These are phyloP conservation scores for Bucco capensis DNA, from an alignment of 2,113 vertebrate species.

Conservation along the genomic window DNA sequence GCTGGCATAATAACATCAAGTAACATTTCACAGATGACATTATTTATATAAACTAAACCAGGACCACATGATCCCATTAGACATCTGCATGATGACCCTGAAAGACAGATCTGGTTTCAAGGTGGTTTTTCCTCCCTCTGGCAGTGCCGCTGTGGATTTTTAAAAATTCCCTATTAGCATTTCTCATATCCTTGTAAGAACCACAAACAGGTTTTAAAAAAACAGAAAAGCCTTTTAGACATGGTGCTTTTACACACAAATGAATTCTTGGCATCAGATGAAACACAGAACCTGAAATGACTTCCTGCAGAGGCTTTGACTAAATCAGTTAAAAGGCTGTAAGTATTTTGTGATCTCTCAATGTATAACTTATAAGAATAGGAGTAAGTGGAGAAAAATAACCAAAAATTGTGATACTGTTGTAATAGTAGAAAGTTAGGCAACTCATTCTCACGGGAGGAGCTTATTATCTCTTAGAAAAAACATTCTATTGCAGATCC, in stretches of 20 bases:
- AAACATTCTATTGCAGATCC: background rate
- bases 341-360: background rate
- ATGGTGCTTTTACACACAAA: background rate
- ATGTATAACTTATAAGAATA: background rate
- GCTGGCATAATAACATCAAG: constrained; percentile 8
- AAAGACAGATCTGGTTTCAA: background rate
- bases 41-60: background rate
- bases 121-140: background rate
- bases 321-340: background rate
- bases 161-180: background rate
- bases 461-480: background rate
- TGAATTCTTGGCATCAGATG: background rate
- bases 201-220: background rate
- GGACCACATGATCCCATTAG: background rate
- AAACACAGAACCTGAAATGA: background rate
- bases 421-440: background rate
- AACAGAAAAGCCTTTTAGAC: background rate
- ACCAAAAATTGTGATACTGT: background rate
- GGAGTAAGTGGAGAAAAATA: background rate
- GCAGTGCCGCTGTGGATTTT: background rate
- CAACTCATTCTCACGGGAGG: background rate
- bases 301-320: background rate
- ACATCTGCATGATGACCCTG: background rate
- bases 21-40: background rate
- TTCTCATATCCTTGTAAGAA: background rate